A percentile compares a stretch with the other conserved stretches of the same genome.
Evolutionary conservation across 2,797 vertebrate species (phyloP).

Genomic region (Taenioides sp.): DNA sequence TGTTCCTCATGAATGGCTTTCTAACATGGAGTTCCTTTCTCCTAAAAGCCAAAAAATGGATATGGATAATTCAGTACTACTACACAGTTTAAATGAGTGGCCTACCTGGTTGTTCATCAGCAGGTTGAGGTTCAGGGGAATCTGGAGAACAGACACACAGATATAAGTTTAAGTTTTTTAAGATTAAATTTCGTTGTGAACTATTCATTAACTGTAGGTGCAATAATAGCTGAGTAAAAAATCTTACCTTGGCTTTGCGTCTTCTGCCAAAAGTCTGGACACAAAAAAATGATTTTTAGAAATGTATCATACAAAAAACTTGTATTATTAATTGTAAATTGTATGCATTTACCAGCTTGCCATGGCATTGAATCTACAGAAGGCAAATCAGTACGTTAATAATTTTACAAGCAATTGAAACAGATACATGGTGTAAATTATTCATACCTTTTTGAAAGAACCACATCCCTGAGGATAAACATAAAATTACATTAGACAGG

Average conservation of each 20-base stretch:
- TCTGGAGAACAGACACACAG: not conserved
- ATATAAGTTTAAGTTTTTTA: not conserved
- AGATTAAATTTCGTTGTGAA: not conserved
- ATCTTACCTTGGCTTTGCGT: slow-evolving; percentile 7
- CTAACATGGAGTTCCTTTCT: not conserved
- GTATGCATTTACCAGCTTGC: slow-evolving; percentile 48
- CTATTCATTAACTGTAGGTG: not conserved
- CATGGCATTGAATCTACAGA: slow-evolving; percentile 54
- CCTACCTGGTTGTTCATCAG: not conserved
- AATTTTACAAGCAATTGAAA: slow-evolving; percentile 1
- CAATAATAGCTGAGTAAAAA: not conserved
- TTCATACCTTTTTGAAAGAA: slow-evolving; percentile 67
- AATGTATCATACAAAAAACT: not conserved
- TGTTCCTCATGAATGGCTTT: not conserved
- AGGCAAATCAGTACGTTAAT: not conserved
- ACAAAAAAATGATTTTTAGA: not conserved
- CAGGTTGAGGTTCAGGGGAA: not conserved
- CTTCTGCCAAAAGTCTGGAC: slow-evolving; percentile 61
- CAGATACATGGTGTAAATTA: not conserved
- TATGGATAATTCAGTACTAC: not conserved
- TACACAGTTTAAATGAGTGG: not conserved
- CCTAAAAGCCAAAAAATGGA: not conserved
- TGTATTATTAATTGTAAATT: not conserved
- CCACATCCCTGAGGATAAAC: slow-evolving; percentile 45
- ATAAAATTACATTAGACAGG: not conserved